These are phyloP conservation scores for Lypha dubia DNA, from an alignment of 2,888 invertebrate species.

Conservation along the genomic window DNA sequence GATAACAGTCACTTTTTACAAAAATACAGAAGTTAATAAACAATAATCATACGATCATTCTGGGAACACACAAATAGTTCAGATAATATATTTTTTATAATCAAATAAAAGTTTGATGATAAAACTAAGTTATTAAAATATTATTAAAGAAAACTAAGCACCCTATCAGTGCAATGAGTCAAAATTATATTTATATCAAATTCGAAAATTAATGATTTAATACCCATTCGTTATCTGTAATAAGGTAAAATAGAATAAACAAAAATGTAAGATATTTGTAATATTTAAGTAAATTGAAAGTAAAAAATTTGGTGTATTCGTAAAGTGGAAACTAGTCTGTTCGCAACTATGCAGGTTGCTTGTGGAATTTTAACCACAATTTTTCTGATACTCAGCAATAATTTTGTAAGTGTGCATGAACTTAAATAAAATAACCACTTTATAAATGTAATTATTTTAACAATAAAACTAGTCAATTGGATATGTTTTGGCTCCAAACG, in stretches of 20 bases:
- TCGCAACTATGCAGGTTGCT: slow-evolving; percentile 35
- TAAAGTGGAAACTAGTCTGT: not conserved
- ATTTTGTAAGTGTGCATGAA: not conserved
- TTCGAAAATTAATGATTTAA: not conserved
- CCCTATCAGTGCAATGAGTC: not conserved
- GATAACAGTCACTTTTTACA: too few relatives aligned
- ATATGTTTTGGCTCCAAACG: not conserved
- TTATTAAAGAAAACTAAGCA: too few relatives aligned
- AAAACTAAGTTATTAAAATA: too few relatives aligned
- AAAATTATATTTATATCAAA: not conserved
- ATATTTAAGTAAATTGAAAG: not conserved
- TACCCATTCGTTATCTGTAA: not conserved
- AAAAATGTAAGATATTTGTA: not conserved
- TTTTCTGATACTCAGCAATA: slow-evolving; percentile 13
- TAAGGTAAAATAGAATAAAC: not conserved
- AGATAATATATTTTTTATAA: too few relatives aligned
- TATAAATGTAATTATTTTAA: not conserved
- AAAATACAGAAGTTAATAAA: too few relatives aligned
- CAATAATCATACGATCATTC: too few relatives aligned
- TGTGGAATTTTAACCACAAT: not conserved
- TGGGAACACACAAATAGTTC: too few relatives aligned
- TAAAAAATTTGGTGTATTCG: not conserved
- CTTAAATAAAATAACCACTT: not conserved
- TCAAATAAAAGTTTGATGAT: too few relatives aligned
- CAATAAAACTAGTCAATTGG: slow-evolving; percentile 8